Conservation (phyloP, 2,888 invertebrate genomes). For the Ophion costatus region DNA sequence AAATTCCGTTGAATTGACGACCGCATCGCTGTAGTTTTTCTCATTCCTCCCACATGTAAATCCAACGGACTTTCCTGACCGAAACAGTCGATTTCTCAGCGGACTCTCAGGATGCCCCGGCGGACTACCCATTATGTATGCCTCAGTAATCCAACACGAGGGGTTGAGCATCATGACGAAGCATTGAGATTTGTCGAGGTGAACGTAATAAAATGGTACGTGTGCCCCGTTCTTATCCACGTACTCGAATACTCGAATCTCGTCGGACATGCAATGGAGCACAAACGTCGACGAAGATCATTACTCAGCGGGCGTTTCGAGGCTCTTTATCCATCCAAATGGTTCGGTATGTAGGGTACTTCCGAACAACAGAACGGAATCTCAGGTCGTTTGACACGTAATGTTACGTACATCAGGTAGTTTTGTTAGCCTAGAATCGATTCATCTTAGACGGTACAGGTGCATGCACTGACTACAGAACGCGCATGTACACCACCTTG, state of each 20-base stretch:
- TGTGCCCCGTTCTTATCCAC: neutral
- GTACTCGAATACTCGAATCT: neutral
- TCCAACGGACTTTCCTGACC: neutral
- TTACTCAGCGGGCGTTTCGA: neutral
- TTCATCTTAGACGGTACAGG: neutral
- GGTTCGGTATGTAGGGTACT: neutral
- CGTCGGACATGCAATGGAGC: neutral
- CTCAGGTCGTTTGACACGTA: neutral
- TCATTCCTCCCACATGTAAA: neutral
- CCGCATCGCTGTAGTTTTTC: neutral
- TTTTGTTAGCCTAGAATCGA: neutral
- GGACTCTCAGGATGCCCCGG: constrained; percentile 7
- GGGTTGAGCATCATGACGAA: constrained; percentile 12
- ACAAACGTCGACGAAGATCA: neutral
- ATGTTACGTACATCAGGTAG: neutral
- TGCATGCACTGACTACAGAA: neutral
- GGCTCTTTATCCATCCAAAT: neutral
- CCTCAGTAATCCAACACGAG: neutral
- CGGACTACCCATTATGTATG: constrained; percentile 35
- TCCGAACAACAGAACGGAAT: neutral
- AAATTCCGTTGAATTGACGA: neutral
- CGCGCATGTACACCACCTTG: constrained; percentile 6
- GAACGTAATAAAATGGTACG: constrained; percentile 42
- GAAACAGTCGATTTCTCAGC: constrained; percentile 40
- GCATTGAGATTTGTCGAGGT: constrained; percentile 35